These are phyloP conservation scores for Delphinapterus leucas DNA, from an alignment of 2,113 vertebrate species.

Conservation along the genomic window DNA sequence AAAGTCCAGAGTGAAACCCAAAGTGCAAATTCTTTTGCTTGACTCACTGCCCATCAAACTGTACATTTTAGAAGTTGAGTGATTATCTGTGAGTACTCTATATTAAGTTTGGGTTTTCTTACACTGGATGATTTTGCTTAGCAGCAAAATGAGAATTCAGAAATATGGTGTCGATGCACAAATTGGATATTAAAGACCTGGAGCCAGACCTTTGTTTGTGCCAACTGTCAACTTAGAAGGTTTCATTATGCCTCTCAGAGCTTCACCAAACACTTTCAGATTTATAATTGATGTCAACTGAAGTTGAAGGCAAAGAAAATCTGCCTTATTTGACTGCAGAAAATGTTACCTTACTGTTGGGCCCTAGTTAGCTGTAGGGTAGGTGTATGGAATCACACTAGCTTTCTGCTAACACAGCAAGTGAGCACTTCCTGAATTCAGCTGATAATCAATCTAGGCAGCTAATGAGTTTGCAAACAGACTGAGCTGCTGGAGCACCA, in stretches of 20 bases:
- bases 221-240: conserved; percentile 37
- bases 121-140: neutral
- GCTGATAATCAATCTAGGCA: conserved; percentile 79
- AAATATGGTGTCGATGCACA: conserved; percentile 19
- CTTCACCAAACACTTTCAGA: conserved; percentile 53
- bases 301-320: conserved; percentile 48
- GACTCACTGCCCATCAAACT: conserved; percentile 12
- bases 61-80: conserved; percentile 27
- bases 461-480: conserved; percentile 83
- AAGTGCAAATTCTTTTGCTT: conserved; percentile 52
- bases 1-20: conserved; percentile 36
- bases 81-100: conserved; percentile 23
- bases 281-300: conserved; percentile 53
- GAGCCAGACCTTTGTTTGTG: conserved; percentile 67
- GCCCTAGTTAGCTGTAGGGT: conserved; percentile 66
- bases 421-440: conserved; percentile 77
- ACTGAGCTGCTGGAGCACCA: conserved; percentile 73
- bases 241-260: conserved; percentile 53
- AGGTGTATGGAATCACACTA: conserved; percentile 73
- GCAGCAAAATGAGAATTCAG: conserved; percentile 57
- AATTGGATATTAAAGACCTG: conserved; percentile 51
- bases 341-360: conserved; percentile 39
- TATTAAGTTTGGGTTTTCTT: conserved; percentile 29
- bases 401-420: conserved; percentile 78
- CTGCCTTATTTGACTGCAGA: conserved; percentile 66